phyloP scores from a whole-genome alignment of 2,888 invertebrate species.

The Nasonia oneida region DNA sequence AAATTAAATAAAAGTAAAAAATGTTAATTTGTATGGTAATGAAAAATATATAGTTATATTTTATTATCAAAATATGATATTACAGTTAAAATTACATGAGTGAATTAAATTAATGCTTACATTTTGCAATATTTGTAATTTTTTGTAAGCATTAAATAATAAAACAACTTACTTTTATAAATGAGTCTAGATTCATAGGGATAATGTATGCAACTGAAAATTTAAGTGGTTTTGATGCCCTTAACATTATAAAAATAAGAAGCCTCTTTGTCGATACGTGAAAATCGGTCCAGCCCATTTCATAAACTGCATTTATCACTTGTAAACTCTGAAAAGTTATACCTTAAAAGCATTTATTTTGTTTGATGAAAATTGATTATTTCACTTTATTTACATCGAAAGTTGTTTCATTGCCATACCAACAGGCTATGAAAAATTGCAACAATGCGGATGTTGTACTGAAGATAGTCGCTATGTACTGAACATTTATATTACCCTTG shows the following conservation, averaged over 20 bases:
- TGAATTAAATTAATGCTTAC: too few relatives aligned
- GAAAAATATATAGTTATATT: neutral
- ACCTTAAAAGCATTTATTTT: neutral
- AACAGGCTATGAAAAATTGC: conserved; percentile 53
- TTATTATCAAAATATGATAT: neutral
- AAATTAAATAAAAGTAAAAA: conserved; percentile 8
- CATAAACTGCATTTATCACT: conserved; percentile 25
- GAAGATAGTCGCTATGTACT: conserved; percentile 43
- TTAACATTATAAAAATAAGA: conserved; percentile 44
- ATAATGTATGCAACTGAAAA: conserved; percentile 37
- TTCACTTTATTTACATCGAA: conserved; percentile 33
- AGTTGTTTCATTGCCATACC: conserved; percentile 50
- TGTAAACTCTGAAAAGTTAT: conserved; percentile 27
- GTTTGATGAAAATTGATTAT: neutral
- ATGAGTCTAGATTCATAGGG: conserved; percentile 45
- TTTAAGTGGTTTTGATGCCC: conserved; percentile 38
- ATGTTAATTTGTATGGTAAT: neutral
- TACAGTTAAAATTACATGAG: too few relatives aligned
- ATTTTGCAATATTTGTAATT: too few relatives aligned
- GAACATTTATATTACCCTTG: conserved; percentile 13
- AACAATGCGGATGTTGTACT: conserved; percentile 49
- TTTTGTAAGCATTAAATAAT: neutral
- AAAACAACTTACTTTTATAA: conserved; percentile 48
- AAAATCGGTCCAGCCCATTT: conserved; percentile 43
- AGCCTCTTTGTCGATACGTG: conserved; percentile 36